Conservation (phyloP, 1,140 invertebrate genomes). For the Adoxophyes honmai region DNA sequence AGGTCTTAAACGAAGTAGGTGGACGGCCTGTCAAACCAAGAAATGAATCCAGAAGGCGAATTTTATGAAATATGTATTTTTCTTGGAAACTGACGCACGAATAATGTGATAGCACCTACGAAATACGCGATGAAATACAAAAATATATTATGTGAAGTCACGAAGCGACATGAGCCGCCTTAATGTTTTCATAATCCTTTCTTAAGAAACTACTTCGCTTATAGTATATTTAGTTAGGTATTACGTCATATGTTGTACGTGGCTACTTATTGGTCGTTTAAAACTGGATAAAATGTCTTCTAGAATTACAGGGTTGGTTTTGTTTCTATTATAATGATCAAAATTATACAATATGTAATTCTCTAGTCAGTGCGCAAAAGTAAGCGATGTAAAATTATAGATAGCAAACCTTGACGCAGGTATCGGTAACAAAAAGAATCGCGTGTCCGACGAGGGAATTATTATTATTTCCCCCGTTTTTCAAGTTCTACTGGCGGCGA, state of each 20-base stretch:
- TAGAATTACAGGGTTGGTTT: no score
- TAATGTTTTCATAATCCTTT: not conserved
- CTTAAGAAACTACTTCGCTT: no score
- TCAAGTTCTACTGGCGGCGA: constrained; percentile 21
- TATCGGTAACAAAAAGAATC: not conserved
- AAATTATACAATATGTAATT: no score
- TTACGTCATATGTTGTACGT: no score
- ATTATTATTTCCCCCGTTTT: constrained; percentile 23
- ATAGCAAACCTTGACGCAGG: not conserved
- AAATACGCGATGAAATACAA: constrained; percentile 8
- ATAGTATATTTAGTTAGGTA: no score
- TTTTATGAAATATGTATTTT: constrained; percentile 13
- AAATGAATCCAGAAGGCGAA: not conserved
- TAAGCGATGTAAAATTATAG: no score
- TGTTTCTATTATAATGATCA: no score
- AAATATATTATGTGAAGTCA: constrained; percentile 10
- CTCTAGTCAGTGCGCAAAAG: no score
- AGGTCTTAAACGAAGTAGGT: not conserved
- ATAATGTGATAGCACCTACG: constrained; percentile 5
- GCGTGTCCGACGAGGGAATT: constrained; percentile 18
- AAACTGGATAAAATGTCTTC: no score
- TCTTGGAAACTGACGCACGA: constrained; percentile 10
- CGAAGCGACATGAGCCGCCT: not conserved
- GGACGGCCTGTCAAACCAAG: not conserved
- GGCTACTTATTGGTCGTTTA: no score